These are phyloP conservation scores for Apotomis turbidana DNA, from an alignment of 2,888 invertebrate species.

Conservation along the genomic window DNA sequence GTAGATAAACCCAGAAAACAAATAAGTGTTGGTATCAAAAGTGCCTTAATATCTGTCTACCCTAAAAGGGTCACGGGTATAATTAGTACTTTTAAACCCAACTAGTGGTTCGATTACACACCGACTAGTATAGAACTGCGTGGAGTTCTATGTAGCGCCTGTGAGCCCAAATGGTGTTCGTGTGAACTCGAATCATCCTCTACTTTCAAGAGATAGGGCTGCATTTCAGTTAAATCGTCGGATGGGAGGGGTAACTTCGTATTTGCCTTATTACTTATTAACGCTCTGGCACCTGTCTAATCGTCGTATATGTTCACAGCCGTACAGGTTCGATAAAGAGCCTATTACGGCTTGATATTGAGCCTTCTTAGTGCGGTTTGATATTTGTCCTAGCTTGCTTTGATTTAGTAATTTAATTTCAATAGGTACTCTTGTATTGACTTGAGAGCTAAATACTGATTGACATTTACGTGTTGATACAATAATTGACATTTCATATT, in stretches of 20 bases:
- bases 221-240: background rate
- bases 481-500: background rate
- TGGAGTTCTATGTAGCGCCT: background rate
- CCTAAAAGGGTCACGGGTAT: conserved; percentile 17
- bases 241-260: background rate
- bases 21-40: conserved; percentile 14
- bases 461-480: background rate
- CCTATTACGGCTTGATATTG: background rate
- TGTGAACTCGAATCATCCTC: background rate
- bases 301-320: conserved; percentile 14
- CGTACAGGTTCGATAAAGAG: background rate
- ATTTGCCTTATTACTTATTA: conserved; percentile 27
- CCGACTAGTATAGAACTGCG: background rate
- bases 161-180: background rate
- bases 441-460: background rate
- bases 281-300: conserved; percentile 25
- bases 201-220: background rate
- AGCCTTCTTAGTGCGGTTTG: background rate
- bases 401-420: conserved; percentile 2
- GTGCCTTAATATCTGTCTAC: conserved; percentile 19
- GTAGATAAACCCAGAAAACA: conserved; percentile 10
- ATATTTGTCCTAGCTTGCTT: background rate
- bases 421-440: conserved; percentile 6
- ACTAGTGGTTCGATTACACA: background rate
- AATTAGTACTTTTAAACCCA: conserved; percentile 10